Evolutionary conservation across 2,797 vertebrate species (phyloP), one percentile per base, ranked within the genome.

Genomic region (Poeciliopsis paucimaculata): DNA sequence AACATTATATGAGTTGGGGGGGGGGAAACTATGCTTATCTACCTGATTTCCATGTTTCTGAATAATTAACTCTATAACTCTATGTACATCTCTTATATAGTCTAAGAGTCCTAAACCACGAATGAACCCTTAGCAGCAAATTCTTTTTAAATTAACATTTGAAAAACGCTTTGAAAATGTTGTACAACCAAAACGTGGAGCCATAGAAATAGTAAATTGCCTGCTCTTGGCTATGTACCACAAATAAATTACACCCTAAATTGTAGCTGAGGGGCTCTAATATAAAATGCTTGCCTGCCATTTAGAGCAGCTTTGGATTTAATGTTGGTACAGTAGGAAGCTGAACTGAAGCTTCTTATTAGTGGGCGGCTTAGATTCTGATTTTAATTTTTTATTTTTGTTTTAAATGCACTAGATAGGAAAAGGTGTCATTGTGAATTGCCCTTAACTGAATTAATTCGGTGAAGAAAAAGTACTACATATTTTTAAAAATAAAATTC

Each of bases 231-330:
- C n/a, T 9, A 46, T 20, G 49, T 20, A 13, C 31, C 13, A 20
- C 18, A 39, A 66, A 66, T 66, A 66, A 66, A 39, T 66, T 36
- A 66, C 64, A 68, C 47, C 23, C 11, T 75, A n/a, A 75, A 60
- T 41, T 53, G 39, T n/a, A 31, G 26, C 53, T 75, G 41, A 75
- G 55, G 53, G 13, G n/a, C 26, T 43, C 18, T 43, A 28, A 46
- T 13, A 47, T 23, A 76, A 31, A 68, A 23, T 68, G 64, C 18
- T 12, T 11, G 34, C 8, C 64, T 39, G 36, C 18, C 64, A 68
- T 68, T 68, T 68, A 39, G 64, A 68, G 36, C 36, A 68, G 18
- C 64, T 68, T 41, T 41, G 36, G 36, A 16, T 68, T 68, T 39
- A 68, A 20, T 39, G 34, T 26, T 68, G 8, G 20, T 68, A 41